Conservation (phyloP, 2,888 invertebrate species). For the Drosophila affinis region DNA sequence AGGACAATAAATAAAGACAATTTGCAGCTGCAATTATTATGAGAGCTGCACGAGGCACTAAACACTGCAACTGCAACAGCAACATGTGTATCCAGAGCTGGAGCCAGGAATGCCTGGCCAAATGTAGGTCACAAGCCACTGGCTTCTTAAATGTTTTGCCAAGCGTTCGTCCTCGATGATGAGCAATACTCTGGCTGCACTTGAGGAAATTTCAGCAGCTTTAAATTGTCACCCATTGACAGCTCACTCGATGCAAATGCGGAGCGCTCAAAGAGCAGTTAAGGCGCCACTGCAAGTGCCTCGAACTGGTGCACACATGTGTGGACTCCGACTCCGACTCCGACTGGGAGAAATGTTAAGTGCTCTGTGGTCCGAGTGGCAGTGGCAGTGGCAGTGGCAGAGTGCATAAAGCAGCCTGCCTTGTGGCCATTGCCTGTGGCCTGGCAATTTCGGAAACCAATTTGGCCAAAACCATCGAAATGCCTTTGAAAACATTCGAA, state of each 20-base stretch:
- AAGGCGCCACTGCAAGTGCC: conserved; percentile 20
- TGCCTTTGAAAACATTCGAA: conserved; percentile 25
- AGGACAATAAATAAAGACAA: conserved; percentile 75
- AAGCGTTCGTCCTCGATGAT: not conserved
- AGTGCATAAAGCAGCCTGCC: conserved; percentile 23
- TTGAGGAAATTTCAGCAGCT: conserved; percentile 23
- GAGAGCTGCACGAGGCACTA: conserved; percentile 68
- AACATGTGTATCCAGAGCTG: conserved; percentile 6
- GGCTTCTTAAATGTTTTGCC: conserved; percentile 15
- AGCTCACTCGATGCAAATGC: conserved; percentile 13
- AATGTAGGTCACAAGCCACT: conserved; percentile 31
- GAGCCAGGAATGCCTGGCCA: not conserved
- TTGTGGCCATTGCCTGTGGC: conserved; percentile 53
- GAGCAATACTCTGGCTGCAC: conserved; percentile 9
- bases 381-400: conserved; percentile 21
- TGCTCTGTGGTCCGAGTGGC: conserved; percentile 43
- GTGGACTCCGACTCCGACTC: conserved; percentile 21
- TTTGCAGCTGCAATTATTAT: conserved; percentile 78
- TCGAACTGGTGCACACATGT: conserved; percentile 34
- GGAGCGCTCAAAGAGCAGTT: conserved; percentile 11
- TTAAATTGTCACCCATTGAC: conserved; percentile 36
- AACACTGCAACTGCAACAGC: conserved; percentile 4
- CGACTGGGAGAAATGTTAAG: conserved; percentile 38
- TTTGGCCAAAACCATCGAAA: conserved; percentile 34
- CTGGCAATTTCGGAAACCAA: conserved; percentile 48